Evolutionary conservation across 2,797 vertebrate species (phyloP).

Genomic region (Florisuga fusca): DNA sequence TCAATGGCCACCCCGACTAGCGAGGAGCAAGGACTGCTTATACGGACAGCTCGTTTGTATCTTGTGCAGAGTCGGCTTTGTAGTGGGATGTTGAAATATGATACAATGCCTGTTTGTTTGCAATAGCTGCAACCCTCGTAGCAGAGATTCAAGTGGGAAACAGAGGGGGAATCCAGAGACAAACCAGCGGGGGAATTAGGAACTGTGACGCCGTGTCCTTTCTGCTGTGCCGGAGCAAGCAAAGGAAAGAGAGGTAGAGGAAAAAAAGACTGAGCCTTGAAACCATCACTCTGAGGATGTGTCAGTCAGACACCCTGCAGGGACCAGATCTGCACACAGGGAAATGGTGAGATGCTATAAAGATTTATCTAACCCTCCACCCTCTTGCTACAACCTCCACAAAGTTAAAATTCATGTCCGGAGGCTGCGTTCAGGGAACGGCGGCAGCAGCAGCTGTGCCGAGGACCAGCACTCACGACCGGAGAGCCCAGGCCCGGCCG

Average conservation of each 20-base stretch:
- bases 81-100: conserved; percentile 58
- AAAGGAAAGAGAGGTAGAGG: conserved; percentile 71
- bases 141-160: conserved; percentile 55
- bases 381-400: conserved; percentile 83
- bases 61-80: conserved; percentile 14
- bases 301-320: conserved; percentile 84
- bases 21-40: conserved; percentile 6
- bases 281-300: conserved; percentile 81
- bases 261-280: conserved; percentile 64
- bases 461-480: conserved; percentile 69
- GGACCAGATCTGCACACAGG: conserved; percentile 81
- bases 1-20: conserved; percentile 1
- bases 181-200: conserved; percentile 58
- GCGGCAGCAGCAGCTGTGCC: conserved; percentile 73
- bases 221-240: conserved; percentile 65
- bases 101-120: conserved; percentile 75
- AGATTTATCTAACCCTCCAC: conserved; percentile 78
- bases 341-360: conserved; percentile 93
- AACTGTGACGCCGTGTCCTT: conserved; percentile 67
- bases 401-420: conserved; percentile 86
- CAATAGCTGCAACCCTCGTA: conserved; percentile 67
- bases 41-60: background rate
- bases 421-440: conserved; percentile 77
- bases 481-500: conserved; percentile 66
- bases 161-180: conserved; percentile 66